phyloP scores from a whole-genome alignment of 2,113 vertebrate genomes.

The Aleadryas rufinucha region DNA sequence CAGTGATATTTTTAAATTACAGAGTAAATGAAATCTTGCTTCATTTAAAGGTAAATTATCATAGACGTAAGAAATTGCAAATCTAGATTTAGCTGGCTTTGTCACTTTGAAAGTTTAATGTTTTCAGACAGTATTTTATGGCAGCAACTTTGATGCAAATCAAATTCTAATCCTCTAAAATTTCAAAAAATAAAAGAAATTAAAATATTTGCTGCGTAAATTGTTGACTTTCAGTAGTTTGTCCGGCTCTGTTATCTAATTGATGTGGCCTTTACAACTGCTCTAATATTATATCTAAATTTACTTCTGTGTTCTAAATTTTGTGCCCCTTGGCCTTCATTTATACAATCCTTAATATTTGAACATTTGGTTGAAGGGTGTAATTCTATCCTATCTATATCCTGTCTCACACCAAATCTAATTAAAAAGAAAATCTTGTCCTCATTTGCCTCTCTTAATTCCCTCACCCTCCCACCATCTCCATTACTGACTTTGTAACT shows the following conservation, averaged over 20 bases:
- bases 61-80: background rate
- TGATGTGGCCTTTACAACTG: fast-evolving
- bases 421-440: background rate
- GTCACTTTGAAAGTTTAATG: background rate
- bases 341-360: background rate
- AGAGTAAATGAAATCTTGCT: background rate
- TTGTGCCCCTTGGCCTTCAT: fast-evolving
- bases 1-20: background rate
- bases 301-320: background rate
- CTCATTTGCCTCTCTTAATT: background rate
- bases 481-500: background rate
- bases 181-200: background rate
- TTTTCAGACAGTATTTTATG: background rate
- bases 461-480: background rate
- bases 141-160: background rate
- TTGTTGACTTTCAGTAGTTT: background rate
- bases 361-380: background rate
- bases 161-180: background rate
- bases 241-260: background rate
- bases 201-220: background rate
- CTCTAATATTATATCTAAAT: background rate
- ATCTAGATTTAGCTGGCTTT: background rate
- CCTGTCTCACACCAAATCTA: background rate
- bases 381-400: background rate
- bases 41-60: background rate